phyloP scores from a whole-genome alignment of 1,140 invertebrate species.

The Cepaea nemoralis region DNA sequence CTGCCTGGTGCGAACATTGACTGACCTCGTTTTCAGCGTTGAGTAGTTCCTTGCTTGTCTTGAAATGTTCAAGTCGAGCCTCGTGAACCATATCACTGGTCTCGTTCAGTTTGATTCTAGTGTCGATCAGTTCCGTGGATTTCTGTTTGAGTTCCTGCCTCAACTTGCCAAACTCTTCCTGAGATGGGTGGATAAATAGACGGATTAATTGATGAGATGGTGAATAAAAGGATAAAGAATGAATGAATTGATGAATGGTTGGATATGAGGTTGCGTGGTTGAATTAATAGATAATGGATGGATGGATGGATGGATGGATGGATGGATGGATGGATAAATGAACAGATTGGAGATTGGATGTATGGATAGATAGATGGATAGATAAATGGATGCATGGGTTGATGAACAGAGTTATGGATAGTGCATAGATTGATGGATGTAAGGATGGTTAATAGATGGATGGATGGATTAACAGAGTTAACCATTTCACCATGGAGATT shows the following conservation, averaged over 20 bases:
- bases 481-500: no score
- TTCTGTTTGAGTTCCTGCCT: constrained; percentile 47
- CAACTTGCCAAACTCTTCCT: constrained; percentile 54
- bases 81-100: constrained; percentile 42
- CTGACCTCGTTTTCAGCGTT: constrained; percentile 48
- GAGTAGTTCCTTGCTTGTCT: constrained; percentile 51
- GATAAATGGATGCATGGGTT: no score
- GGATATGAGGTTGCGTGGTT: neutral
- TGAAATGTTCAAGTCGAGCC: constrained; percentile 50
- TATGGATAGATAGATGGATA: neutral
- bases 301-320: neutral
- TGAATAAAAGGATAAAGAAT: neutral
- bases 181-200: neutral
- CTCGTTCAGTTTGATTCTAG: constrained; percentile 55
- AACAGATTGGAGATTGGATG: neutral
- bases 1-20: no score
- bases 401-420: no score
- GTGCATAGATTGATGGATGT: no score
- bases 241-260: neutral
- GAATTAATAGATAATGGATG: neutral
- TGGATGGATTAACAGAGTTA: no score
- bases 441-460: no score
- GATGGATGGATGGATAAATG: neutral
- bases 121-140: constrained; percentile 45
- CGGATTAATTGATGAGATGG: neutral